phyloP scores from a whole-genome alignment of 2,797 vertebrate species.

The Scolopax bukidnonensis region DNA sequence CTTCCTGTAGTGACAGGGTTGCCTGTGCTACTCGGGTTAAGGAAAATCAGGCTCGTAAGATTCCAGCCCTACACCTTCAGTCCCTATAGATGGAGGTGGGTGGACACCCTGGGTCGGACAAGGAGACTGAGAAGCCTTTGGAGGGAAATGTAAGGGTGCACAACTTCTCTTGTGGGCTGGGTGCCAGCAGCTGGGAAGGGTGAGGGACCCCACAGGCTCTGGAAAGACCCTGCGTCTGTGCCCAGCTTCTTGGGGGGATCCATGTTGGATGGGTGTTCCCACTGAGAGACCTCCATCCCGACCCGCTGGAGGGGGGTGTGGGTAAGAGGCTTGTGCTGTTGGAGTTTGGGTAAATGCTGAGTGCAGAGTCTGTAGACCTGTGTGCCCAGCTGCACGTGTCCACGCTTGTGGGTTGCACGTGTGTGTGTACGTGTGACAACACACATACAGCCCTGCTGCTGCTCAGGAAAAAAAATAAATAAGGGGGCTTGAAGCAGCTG shows the following conservation, averaged over 20 bases:
- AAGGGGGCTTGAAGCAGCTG: rapidly evolving
- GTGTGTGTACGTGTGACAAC: rapidly evolving
- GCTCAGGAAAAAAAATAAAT: too few relatives aligned
- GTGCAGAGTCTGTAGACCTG: neutral
- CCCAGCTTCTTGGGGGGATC: rapidly evolving
- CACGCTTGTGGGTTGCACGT: rapidly evolving
- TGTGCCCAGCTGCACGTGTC: neutral
- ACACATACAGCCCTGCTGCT: neutral
- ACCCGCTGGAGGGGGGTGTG: rapidly evolving
- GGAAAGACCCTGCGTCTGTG: rapidly evolving
- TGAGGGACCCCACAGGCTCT: neutral
- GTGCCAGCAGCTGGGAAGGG: neutral
- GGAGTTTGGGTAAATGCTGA: neutral
- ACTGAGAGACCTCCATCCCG: neutral
- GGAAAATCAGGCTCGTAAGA: neutral
- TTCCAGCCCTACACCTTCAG: neutral
- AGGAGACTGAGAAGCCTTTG: neutral
- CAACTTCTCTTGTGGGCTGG: neutral
- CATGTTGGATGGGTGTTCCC: rapidly evolving
- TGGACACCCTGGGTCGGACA: rapidly evolving
- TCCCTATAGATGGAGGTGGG: neutral
- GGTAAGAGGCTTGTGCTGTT: neutral
- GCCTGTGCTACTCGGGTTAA: neutral
- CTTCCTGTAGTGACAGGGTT: neutral
- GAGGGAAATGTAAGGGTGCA: neutral